These are phyloP conservation scores for Idaea dimidiata DNA, from an alignment of 2,888 invertebrate genomes.

Conservation along the genomic window DNA sequence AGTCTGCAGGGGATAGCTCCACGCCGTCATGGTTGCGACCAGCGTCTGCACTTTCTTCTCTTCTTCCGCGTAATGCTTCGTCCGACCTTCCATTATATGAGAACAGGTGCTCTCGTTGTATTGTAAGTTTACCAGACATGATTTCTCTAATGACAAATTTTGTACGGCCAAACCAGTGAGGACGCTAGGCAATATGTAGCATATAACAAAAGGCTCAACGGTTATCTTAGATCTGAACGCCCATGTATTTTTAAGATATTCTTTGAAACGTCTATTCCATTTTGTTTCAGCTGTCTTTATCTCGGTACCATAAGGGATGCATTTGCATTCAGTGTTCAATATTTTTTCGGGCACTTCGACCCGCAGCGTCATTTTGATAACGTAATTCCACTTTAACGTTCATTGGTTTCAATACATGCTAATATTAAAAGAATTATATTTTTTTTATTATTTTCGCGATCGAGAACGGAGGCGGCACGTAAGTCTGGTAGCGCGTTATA, in stretches of 20 bases:
- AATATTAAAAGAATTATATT: slow-evolving; percentile 17
- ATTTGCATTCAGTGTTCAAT: slow-evolving; percentile 67
- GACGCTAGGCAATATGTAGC: slow-evolving; percentile 84
- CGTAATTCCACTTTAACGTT: slow-evolving; percentile 50
- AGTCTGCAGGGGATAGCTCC: slow-evolving; percentile 81
- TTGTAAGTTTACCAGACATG: slow-evolving; percentile 78
- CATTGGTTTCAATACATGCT: slow-evolving; percentile 55
- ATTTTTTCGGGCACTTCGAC: slow-evolving; percentile 74
- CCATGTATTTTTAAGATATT: slow-evolving; percentile 66
- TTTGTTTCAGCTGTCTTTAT: slow-evolving; percentile 56
- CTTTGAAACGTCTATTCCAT: slow-evolving; percentile 60
- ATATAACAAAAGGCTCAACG: slow-evolving; percentile 85
- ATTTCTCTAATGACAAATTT: slow-evolving; percentile 80
- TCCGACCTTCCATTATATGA: slow-evolving; percentile 69
- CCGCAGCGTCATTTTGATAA: slow-evolving; percentile 73
- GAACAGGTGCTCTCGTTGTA: slow-evolving; percentile 78
- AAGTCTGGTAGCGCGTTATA: slow-evolving; percentile 12
- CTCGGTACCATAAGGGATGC: slow-evolving; percentile 54
- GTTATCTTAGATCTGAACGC: slow-evolving; percentile 72
- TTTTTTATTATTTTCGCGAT: slow-evolving; percentile 11
- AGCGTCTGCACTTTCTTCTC: slow-evolving; percentile 72
- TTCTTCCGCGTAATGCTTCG: slow-evolving; percentile 62
- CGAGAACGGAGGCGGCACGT: slow-evolving; percentile 23
- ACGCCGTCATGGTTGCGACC: slow-evolving; percentile 81
- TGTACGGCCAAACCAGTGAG: slow-evolving; percentile 83